Evolutionary conservation across 2,797 vertebrate species (phyloP).

Genomic region (Podarcis lilfordi): DNA sequence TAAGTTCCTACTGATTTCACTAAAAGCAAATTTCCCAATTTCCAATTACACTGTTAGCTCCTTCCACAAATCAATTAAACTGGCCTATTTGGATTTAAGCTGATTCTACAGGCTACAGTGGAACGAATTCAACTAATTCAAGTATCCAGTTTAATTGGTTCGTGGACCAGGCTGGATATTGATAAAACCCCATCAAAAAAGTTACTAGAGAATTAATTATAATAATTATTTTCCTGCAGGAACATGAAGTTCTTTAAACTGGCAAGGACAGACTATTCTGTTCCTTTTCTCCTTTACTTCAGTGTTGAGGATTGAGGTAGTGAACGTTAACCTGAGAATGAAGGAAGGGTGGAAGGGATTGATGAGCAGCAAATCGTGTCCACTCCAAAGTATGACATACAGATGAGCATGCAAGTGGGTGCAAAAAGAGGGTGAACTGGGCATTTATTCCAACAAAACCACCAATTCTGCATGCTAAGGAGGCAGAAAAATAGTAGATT

Average conservation of each 20-base stretch:
- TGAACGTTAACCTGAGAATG: not conserved
- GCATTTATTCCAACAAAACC: not conserved
- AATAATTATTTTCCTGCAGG: not conserved
- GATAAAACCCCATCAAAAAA: not conserved
- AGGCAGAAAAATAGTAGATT: not conserved
- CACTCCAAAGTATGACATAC: not conserved
- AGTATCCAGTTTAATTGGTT: constrained; percentile 11
- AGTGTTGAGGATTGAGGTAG: not conserved
- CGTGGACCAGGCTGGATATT: not conserved
- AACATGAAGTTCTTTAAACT: not conserved
- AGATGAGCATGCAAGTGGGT: not conserved
- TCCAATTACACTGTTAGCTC: not conserved
- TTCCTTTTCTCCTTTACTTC: not conserved
- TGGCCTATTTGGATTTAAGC: not conserved
- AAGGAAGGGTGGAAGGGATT: not conserved
- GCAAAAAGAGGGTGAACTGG: too few species aligned
- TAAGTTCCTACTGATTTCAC: not conserved
- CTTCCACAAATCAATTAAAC: not conserved
- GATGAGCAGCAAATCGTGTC: not conserved
- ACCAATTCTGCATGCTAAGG: not conserved
- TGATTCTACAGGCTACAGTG: not conserved
- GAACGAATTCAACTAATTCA: constrained; percentile 10
- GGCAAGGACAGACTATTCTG: not conserved
- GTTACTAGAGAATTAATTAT: constrained; percentile 16
- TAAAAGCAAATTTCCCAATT: not conserved